These are phyloP conservation scores for Sphaerophoria rueppellii DNA, from an alignment of 2,888 invertebrate species.

Conservation along the genomic window DNA sequence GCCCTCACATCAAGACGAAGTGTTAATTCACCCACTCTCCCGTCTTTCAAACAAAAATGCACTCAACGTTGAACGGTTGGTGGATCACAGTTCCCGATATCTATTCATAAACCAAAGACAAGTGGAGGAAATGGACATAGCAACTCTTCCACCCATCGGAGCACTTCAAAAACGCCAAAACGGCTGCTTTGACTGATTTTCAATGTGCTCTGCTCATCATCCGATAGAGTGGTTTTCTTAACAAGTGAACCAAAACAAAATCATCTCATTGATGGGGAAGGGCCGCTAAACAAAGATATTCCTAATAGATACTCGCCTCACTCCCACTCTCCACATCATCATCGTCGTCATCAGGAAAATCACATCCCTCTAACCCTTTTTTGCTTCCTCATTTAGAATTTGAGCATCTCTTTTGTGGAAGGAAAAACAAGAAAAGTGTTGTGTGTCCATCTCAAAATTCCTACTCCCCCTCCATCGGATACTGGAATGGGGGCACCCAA, in stretches of 20 bases:
- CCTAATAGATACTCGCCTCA: slow-evolving; percentile 49
- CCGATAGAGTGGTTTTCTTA: slow-evolving; percentile 72
- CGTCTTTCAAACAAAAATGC: neutral
- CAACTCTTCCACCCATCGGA: slow-evolving; percentile 56
- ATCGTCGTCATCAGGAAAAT: slow-evolving; percentile 36
- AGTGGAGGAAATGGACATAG: neutral
- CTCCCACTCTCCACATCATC: slow-evolving; percentile 15
- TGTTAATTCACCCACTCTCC: slow-evolving; percentile 51
- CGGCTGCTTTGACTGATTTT: slow-evolving; percentile 72
- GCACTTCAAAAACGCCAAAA: slow-evolving; percentile 52
- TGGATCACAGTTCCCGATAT: neutral
- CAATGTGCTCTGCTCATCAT: slow-evolving; percentile 70
- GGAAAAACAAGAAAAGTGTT: slow-evolving; percentile 15
- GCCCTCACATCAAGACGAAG: slow-evolving; percentile 42
- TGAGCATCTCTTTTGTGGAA: slow-evolving; percentile 40
- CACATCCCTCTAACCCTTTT: slow-evolving; percentile 68
- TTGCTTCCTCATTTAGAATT: slow-evolving; percentile 40
- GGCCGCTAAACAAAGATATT: slow-evolving; percentile 68
- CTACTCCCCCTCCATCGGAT: neutral
- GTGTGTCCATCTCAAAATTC: slow-evolving; percentile 57
- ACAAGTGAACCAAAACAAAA: slow-evolving; percentile 69
- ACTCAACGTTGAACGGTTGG: neutral
- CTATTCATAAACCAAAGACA: too few relatives aligned
- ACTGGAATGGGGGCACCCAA: slow-evolving; percentile 39
- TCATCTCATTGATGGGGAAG: slow-evolving; percentile 33